These are phyloP conservation scores for Esox masquinongy DNA, from an alignment of 2,797 vertebrate species.

Conservation along the genomic window DNA sequence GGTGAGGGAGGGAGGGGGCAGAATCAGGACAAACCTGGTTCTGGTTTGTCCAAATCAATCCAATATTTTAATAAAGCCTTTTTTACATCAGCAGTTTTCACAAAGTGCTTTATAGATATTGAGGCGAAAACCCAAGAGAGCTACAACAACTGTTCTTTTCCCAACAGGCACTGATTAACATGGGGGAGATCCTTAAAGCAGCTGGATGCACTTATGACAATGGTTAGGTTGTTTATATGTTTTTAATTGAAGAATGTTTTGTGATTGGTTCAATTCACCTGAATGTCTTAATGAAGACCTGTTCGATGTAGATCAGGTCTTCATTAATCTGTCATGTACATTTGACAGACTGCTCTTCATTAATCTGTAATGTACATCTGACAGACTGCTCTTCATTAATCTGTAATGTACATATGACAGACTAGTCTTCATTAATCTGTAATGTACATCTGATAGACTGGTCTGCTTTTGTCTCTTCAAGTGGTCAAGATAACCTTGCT, in stretches of 20 bases:
- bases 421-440: neutral
- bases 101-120: too few species aligned
- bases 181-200: conserved; percentile 93
- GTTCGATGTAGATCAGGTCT: too few species aligned
- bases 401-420: neutral
- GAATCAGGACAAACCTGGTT: too few species aligned
- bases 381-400: too few species aligned
- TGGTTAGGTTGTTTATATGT: conserved; percentile 72
- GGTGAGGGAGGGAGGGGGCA: neutral
- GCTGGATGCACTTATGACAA: conserved; percentile 86
- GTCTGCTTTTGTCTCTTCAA: conserved; percentile 59
- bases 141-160: neutral
- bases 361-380: too few species aligned
- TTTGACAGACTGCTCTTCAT: neutral
- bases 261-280: neutral
- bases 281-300: neutral
- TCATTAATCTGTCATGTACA: neutral
- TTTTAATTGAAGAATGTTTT: too few species aligned
- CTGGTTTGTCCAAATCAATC: too few species aligned
- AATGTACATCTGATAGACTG: neutral
- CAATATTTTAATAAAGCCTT: too few species aligned
- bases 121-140: too few species aligned
- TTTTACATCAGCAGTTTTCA: too few species aligned
- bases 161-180: conserved; percentile 86
- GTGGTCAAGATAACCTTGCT: conserved; percentile 96